Base-by-base conservation (phyloP, 2,113 vertebrate genomes). In the Colaptes auratus region DNA sequence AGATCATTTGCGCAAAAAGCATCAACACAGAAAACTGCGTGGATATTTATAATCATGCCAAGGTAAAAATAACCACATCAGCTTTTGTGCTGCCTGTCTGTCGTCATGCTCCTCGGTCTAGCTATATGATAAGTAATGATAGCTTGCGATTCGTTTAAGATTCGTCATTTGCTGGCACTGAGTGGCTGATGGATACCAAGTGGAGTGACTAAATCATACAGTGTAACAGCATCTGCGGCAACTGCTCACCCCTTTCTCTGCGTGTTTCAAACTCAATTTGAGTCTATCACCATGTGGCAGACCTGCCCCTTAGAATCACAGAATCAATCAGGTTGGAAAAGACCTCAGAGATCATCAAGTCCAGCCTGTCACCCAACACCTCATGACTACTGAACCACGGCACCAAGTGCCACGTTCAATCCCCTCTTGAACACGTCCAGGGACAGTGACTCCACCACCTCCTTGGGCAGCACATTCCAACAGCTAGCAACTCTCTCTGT, bases 31-130 rank as follows among this genome's bases (percentile, higher is more conserved):
- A 99, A 91, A 99, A 99, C 80, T 99, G 99, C 71, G 99, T 99
- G 96, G 99, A 99, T 96, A 98, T 99, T 97, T 99, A 99, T 98
- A 99, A 98, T 95, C 99, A 99, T 79, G 99, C 99, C 94, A 99
- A 99, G 99, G 99, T 99, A 97, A 96, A 73, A 48, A 93, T 95
- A 95, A 66, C 73, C 27, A 4, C 44, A 17, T 44, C 2, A 25
- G 28, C 66, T 74, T 88, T 64, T n/a, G 35, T 90, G 90, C 86
- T 89, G 24, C 44, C 9, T 90, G 70, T 78, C 70, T 93, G 76
- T 66, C 1, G 0, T 82, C 56, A 30, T 31, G 46, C 27, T n/a
- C 0, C 0, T 72, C 36, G 73, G 56, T 82, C 89, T 44, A 69
- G 23, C 50, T 86, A 64, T 81, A 15, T 28, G 53, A 48, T 58